Percentiles rank a stretch among this genome's conserved stretches.
These are phyloP conservation scores for Eulemur macaco DNA, from an alignment of 2,113 vertebrate genomes.

Conservation along the genomic window DNA sequence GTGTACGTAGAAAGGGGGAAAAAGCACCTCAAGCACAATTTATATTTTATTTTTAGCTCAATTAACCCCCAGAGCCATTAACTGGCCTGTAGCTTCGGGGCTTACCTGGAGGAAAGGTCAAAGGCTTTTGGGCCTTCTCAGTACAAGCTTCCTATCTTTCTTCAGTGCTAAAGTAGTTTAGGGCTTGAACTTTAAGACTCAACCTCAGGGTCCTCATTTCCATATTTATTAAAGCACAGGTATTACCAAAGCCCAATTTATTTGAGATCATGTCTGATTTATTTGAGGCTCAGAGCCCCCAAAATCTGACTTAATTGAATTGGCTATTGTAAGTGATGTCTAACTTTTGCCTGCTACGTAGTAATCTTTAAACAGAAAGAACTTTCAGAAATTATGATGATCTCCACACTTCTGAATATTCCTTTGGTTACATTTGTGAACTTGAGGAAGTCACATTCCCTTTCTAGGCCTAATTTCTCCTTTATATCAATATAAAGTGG, in stretches of 20 bases:
- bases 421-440: neutral
- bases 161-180: neutral
- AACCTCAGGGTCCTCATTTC: neutral
- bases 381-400: neutral
- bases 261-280: neutral
- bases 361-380: neutral
- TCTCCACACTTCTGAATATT: neutral
- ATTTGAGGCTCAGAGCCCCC: neutral
- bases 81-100: slow-evolving; percentile 31
- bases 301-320: neutral
- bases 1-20: slow-evolving; percentile 28
- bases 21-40: slow-evolving; percentile 51
- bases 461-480: neutral
- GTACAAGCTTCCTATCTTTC: neutral
- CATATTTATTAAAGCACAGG: neutral
- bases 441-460: neutral
- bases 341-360: neutral
- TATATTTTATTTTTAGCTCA: slow-evolving; percentile 74
- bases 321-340: neutral
- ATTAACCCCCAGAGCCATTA: slow-evolving; percentile 61
- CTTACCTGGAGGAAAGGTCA: slow-evolving; percentile 32
- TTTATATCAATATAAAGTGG: neutral
- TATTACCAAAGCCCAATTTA: neutral
- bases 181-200: neutral
- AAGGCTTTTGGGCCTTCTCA: neutral